Percentiles rank a stretch among this genome's conserved stretches.
phyloP scores from a whole-genome alignment of 2,113 vertebrate genomes.

The Phyllostomus discolor region DNA sequence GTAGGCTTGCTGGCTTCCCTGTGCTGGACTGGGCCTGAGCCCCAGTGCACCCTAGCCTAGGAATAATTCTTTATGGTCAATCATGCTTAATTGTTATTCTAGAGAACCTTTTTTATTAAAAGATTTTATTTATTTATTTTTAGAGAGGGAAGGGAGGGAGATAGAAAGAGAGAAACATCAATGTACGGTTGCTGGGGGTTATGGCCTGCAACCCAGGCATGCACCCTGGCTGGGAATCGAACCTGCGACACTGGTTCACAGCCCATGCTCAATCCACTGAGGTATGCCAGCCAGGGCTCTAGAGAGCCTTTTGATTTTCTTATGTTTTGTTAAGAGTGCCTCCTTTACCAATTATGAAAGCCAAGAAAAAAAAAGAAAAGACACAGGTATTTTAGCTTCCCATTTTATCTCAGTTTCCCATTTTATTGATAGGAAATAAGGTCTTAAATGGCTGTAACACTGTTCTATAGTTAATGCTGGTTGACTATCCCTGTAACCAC shows the following conservation, averaged over 20 bases:
- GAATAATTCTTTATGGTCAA: neutral
- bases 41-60: neutral
- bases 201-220: too few species aligned
- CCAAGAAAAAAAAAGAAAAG: neutral
- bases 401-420: neutral
- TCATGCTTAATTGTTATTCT: neutral
- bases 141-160: too few species aligned
- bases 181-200: too few species aligned
- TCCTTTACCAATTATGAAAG: neutral
- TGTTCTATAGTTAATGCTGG: neutral
- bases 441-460: neutral
- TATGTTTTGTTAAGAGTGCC: neutral
- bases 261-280: too few species aligned
- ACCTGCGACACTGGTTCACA: too few species aligned
- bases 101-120: neutral
- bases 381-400: neutral
- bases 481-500: neutral
- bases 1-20: neutral
- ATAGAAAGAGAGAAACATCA: too few species aligned
- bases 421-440: conserved; percentile 11
- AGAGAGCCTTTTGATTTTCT: neutral
- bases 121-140: too few species aligned
- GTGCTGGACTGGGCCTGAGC: neutral
- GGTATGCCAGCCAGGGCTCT: neutral
- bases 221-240: too few species aligned